Evolutionary conservation across 2,797 vertebrate species (phyloP), one percentile per base, ranked within the genome.

Genomic region (Tenualosa thibaudeaui): DNA sequence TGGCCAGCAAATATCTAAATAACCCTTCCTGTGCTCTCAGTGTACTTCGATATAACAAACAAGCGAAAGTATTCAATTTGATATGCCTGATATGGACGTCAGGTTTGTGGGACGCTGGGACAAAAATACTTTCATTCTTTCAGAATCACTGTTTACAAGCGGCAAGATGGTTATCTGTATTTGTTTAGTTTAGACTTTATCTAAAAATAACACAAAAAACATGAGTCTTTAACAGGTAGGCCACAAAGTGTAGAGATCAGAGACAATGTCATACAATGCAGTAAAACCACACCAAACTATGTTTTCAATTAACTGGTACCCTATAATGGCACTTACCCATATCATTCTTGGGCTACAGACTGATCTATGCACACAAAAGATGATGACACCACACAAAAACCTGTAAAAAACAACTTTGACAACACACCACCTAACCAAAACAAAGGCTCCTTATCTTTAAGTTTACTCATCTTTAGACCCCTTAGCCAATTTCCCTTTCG

Each of bases 381-480:
- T 40, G 43, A 6, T n/a, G 6, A 46, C 17, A 22, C 40, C 40
- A 75, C 15, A 78, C 65, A 46, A 43, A 22, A 46, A 3, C 37
- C 40, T 46, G 19, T 71, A 1, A 19, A 78, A 46, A 22, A 78
- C 22, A 56, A n/a, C n/a, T n/a, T n/a, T 15, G 12, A 22, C 37
- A 19, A 40, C 7, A 43, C 40, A 19, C 40, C 2, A 22, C 31
- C 26, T 1, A 71, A 71, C 37, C 65, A 37, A 13, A 37, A 26
- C 60, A 71, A 75, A 40, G 68, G 15, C 65, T 37, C 15, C 65
- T 7, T 0, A 60, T 26, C 5, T 26, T 65, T 31, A 22, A 5
- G 7, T 43, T 8, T 91, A 92, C 86, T 94, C 92, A 0, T 86
- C 85, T 89, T 93, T 93, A 84, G 87, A 10, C 0, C 81, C 86